Evolutionary conservation across 2,797 vertebrate genomes (phyloP).

Genomic region (Lophotriccus pileatus): DNA sequence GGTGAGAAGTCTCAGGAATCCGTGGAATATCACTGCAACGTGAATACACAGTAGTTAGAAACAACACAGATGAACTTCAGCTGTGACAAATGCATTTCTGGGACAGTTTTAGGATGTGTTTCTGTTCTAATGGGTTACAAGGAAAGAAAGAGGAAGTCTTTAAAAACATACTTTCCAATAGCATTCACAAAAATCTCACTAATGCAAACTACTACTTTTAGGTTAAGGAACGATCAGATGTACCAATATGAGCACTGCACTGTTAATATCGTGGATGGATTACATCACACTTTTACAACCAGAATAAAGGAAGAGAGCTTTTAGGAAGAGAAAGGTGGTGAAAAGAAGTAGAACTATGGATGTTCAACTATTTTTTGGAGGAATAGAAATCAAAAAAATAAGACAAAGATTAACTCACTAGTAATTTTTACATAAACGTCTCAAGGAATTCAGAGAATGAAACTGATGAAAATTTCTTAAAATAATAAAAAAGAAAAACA

Average conservation of each 20-base stretch:
- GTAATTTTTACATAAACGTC: conserved; percentile 87
- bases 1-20: conserved; percentile 95
- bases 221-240: not conserved
- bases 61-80: not conserved
- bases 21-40: conserved; percentile 92
- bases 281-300: conserved; percentile 59
- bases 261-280: conserved; percentile 41
- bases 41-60: conserved; percentile 48
- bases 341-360: not conserved
- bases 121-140: not conserved
- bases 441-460: conserved; percentile 88
- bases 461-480: conserved; percentile 84
- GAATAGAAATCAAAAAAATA: conserved; percentile 34
- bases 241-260: conserved; percentile 39
- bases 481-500: conserved; percentile 60
- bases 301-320: conserved; percentile 12
- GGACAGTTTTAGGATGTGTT: not conserved
- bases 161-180: not conserved
- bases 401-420: conserved; percentile 81
- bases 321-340: conserved; percentile 47
- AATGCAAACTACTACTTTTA: not conserved
- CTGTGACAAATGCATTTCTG: not conserved
- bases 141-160: not conserved
- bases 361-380: not conserved
- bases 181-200: conserved; percentile 21